Evolutionary conservation across 1,140 invertebrate genomes (phyloP).

Genomic region (Drosophila ohnishii): DNA sequence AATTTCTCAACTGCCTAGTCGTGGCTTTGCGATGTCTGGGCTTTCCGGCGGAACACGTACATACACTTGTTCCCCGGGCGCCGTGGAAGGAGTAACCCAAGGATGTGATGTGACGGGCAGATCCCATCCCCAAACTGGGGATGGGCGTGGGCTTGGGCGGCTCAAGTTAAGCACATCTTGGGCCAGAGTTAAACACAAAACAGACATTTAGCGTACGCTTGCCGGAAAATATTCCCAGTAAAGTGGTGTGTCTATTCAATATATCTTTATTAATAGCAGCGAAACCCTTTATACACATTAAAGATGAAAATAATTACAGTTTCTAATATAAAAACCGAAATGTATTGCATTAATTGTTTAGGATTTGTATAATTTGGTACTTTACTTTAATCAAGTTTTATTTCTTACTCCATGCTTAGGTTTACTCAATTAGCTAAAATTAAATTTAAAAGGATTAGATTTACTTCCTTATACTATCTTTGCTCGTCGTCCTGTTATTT

Average conservation of each 20-base stretch:
- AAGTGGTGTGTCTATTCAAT: background rate
- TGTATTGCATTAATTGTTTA: background rate
- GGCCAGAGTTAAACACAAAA: slow-evolving; percentile 9
- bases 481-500: too few species aligned
- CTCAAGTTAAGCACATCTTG: slow-evolving; percentile 34
- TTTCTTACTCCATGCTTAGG: too few species aligned
- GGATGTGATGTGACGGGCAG: slow-evolving; percentile 18
- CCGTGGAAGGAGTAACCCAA: slow-evolving; percentile 15
- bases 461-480: too few species aligned
- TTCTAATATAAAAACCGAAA: background rate
- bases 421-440: too few species aligned
- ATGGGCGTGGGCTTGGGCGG: background rate
- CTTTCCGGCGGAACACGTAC: slow-evolving; percentile 48
- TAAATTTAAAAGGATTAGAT: too few species aligned
- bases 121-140: background rate
- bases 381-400: background rate
- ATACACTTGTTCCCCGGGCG: slow-evolving; percentile 17
- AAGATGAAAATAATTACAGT: too few species aligned
- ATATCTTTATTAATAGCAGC: slow-evolving; percentile 25
- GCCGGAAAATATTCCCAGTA: background rate
- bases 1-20: slow-evolving; percentile 56
- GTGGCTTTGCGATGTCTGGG: slow-evolving; percentile 37
- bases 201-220: slow-evolving; percentile 25
- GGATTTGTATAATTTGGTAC: too few species aligned
- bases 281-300: slow-evolving; percentile 3